phyloP scores from a whole-genome alignment of 2,888 invertebrate species.

The Parnassius apollo region DNA sequence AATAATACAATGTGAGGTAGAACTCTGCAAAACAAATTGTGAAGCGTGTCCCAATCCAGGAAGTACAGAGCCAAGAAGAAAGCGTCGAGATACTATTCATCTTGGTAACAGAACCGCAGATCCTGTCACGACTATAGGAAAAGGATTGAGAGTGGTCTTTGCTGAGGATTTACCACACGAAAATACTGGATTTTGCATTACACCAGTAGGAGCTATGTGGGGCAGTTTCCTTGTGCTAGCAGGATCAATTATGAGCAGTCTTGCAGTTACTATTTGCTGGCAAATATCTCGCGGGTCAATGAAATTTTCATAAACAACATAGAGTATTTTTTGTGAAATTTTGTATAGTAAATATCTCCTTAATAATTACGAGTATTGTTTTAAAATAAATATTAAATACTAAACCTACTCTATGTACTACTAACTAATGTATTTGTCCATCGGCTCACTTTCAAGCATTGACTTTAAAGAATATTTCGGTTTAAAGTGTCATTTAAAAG shows the following conservation, averaged over 20 bases:
- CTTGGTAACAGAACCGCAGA: conserved; percentile 74
- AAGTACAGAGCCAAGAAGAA: conserved; percentile 76
- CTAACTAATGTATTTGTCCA: no score
- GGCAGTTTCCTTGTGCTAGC: conserved; percentile 82
- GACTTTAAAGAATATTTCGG: no score
- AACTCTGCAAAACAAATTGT: conserved; percentile 90
- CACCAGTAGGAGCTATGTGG: conserved; percentile 83
- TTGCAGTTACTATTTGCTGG: conserved; percentile 67
- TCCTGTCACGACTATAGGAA: conserved; percentile 83
- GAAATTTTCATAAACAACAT: conserved; percentile 50
- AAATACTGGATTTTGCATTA: conserved; percentile 81
- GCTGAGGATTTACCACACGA: conserved; percentile 83
- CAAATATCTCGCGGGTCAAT: conserved; percentile 58
- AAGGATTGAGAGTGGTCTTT: conserved; percentile 84
- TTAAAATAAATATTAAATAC: no score
- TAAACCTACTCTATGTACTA: no score
- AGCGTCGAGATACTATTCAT: conserved; percentile 68
- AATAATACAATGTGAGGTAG: conserved; percentile 90
- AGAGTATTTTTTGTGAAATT: no score
- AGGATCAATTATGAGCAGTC: conserved; percentile 80
- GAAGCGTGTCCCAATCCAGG: conserved; percentile 86
- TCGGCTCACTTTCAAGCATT: no score
- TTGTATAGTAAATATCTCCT: background rate
- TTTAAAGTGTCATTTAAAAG: background rate
- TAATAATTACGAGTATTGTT: no score